Evolutionary conservation across 2,797 vertebrate genomes (phyloP).

Genomic region (Uromys caudimaculatus): DNA sequence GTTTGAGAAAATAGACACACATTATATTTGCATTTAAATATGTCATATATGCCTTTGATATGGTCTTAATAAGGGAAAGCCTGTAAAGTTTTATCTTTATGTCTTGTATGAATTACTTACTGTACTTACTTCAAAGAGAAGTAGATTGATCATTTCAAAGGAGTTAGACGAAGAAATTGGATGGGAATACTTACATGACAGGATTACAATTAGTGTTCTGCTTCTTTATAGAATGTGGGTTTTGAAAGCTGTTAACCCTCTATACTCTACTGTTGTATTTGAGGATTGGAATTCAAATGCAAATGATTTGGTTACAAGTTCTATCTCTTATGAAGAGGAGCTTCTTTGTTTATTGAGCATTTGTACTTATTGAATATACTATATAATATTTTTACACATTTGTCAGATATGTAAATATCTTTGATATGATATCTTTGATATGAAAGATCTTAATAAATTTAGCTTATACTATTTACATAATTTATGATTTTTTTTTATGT

Average conservation of each 20-base stretch:
- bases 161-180: neutral
- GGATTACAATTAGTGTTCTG: neutral
- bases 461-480: neutral
- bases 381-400: neutral
- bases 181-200: neutral
- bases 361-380: neutral
- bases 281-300: neutral
- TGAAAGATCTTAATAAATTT: neutral
- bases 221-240: neutral
- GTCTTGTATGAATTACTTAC: neutral
- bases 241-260: neutral
- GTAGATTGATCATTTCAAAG: neutral
- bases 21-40: neutral
- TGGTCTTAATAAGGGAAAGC: neutral
- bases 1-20: neutral
- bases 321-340: neutral
- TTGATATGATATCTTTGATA: too few species aligned
- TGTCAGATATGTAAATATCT: neutral
- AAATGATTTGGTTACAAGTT: neutral
- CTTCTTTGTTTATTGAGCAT: neutral
- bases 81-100: neutral
- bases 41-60: neutral
- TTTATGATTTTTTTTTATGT: neutral
- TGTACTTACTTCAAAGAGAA: neutral
- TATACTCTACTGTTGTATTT: neutral